These are phyloP conservation scores for Nothoprocta pentlandii DNA, from an alignment of 2,113 vertebrate genomes.

Conservation along the genomic window DNA sequence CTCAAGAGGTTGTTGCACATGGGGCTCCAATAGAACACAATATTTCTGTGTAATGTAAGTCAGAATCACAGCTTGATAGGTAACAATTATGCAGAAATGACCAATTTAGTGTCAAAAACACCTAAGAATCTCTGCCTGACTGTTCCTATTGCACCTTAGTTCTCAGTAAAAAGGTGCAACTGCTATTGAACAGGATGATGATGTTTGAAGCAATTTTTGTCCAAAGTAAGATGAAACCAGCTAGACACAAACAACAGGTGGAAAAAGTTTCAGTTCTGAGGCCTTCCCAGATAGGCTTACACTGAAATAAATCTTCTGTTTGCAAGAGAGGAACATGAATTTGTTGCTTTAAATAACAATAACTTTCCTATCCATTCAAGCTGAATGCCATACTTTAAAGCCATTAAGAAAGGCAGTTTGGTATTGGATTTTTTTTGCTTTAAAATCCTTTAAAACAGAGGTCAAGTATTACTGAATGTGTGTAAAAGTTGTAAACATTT, in stretches of 20 bases:
- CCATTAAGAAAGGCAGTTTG: slow-evolving; percentile 15
- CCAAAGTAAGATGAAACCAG: background rate
- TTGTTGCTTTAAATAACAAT: background rate
- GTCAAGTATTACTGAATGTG: background rate
- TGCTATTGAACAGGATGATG: background rate
- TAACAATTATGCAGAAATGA: background rate
- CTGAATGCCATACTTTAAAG: background rate
- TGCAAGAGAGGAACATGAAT: background rate
- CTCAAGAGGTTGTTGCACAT: background rate
- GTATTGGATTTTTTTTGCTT: background rate
- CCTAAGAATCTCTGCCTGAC: background rate
- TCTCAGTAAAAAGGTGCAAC: background rate
- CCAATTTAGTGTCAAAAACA: background rate
- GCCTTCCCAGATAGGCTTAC: background rate
- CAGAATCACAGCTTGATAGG: background rate
- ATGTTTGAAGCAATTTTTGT: background rate
- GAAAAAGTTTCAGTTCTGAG: background rate
- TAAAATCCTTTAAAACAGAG: background rate
- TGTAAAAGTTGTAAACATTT: slow-evolving; percentile 37
- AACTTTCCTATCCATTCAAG: background rate
- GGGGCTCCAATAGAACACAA: background rate
- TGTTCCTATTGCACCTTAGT: background rate
- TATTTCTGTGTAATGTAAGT: background rate
- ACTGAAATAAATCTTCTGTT: background rate
- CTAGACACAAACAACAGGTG: background rate